Evolutionary conservation across 2,113 vertebrate genomes (phyloP).

Genomic region (Stictonetta naevosa): DNA sequence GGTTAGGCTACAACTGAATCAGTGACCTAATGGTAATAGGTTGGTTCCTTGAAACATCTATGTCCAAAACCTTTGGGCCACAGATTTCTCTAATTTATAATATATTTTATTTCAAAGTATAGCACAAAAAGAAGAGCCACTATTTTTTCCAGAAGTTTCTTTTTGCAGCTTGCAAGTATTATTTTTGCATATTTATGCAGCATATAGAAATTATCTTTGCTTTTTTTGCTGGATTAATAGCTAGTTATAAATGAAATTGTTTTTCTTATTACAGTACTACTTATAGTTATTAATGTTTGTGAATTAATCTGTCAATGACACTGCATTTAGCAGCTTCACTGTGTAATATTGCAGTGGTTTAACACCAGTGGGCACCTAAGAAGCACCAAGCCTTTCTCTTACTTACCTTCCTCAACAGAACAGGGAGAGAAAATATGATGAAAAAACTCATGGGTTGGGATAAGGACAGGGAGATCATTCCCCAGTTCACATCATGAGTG

Average conservation of each 20-base stretch:
- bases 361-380: not conserved
- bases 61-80: not conserved
- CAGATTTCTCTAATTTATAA: not conserved
- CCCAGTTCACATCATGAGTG: not conserved
- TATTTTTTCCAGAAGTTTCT: not conserved
- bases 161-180: not conserved
- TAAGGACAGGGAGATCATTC: not conserved
- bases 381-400: not conserved
- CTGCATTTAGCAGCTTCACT: not conserved
- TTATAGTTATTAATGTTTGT: not conserved
- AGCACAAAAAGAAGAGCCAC: not conserved
- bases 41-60: not conserved
- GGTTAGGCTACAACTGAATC: not conserved
- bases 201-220: not conserved
- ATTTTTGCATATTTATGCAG: constrained; percentile 7
- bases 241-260: not conserved
- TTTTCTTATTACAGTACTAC: not conserved
- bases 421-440: not conserved
- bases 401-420: not conserved
- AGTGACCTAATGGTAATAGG: not conserved
- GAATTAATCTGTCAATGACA: not conserved
- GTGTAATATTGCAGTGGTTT: not conserved
- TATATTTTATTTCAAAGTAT: not conserved
- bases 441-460: not conserved
- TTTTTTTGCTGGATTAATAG: not conserved